A percentile compares a stretch with the other conserved stretches of the same genome.
phyloP scores from a whole-genome alignment of 2,888 invertebrate species.

The Allacma fusca region DNA sequence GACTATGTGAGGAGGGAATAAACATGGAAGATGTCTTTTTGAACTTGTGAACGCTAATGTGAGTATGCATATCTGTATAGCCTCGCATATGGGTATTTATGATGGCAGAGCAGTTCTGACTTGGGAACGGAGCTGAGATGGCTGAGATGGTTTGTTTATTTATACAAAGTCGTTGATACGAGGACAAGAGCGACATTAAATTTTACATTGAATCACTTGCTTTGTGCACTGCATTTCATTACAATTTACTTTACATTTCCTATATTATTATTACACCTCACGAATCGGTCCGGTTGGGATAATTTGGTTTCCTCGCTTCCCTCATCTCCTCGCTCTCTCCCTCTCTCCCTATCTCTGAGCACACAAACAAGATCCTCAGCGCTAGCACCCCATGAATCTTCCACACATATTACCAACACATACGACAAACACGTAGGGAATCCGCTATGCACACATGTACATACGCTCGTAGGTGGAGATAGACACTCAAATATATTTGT shows the following conservation, averaged over 20 bases:
- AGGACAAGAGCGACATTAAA: constrained; percentile 25
- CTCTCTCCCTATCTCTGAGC: background rate
- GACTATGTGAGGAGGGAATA: background rate
- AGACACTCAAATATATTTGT: too few species aligned
- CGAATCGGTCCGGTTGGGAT: constrained; percentile 49
- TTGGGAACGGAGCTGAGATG: background rate
- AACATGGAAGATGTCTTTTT: constrained; percentile 1
- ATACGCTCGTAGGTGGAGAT: too few species aligned
- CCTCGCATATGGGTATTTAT: too few species aligned
- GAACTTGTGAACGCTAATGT: background rate
- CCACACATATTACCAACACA: too few species aligned
- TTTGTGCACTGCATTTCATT: constrained; percentile 39
- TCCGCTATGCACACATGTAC: too few species aligned
- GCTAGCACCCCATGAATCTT: background rate
- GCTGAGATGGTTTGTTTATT: too few species aligned
- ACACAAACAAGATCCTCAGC: background rate
- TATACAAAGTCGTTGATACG: background rate
- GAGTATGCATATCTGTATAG: background rate
- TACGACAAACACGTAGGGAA: too few species aligned
- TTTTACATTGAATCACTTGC: constrained; percentile 27
- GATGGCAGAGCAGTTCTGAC: background rate
- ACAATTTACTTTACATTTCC: constrained; percentile 35
- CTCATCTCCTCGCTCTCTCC: constrained; percentile 31
- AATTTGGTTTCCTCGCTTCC: constrained; percentile 42
- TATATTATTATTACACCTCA: constrained; percentile 52